These are phyloP conservation scores for Melieria crassipennis DNA, from an alignment of 2,888 invertebrate genomes.

Conservation along the genomic window DNA sequence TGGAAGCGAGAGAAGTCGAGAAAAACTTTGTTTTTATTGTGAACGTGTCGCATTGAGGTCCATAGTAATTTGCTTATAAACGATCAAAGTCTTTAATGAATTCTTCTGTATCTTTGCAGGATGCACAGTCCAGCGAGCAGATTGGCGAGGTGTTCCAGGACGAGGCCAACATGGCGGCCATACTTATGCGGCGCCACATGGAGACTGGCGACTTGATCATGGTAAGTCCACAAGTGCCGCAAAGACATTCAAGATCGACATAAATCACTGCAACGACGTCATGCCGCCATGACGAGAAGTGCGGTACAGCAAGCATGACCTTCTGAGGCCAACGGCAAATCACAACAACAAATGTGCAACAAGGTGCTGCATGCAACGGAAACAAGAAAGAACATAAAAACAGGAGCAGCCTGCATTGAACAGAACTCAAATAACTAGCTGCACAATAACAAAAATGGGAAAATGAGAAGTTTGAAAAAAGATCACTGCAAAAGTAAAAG, in stretches of 20 bases:
- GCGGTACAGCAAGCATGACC: slow-evolving; percentile 5
- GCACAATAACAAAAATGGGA: no score
- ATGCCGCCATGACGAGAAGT: neutral
- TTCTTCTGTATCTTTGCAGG: slow-evolving; percentile 66
- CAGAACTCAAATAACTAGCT: no score
- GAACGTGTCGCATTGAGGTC: no score
- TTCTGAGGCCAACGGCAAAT: slow-evolving; percentile 25
- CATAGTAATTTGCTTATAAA: no score
- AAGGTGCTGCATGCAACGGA: neutral
- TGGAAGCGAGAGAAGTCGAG: no score
- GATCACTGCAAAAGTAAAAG: no score
- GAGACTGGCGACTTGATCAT: slow-evolving; percentile 82
- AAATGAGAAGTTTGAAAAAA: no score
- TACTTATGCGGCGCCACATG: slow-evolving; percentile 83
- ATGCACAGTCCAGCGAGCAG: slow-evolving; percentile 67
- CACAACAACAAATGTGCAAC: neutral
- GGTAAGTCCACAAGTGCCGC: slow-evolving; percentile 71
- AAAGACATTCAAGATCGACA: no score
- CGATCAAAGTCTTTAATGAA: neutral
- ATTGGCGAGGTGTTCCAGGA: slow-evolving; percentile 91
- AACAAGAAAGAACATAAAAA: no score
- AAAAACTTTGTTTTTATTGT: no score
- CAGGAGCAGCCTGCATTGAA: no score
- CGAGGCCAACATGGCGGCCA: slow-evolving; percentile 84
- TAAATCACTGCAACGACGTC: no score